phyloP scores from a whole-genome alignment of 2,888 invertebrate species.

The Perizoma affinitatum region DNA sequence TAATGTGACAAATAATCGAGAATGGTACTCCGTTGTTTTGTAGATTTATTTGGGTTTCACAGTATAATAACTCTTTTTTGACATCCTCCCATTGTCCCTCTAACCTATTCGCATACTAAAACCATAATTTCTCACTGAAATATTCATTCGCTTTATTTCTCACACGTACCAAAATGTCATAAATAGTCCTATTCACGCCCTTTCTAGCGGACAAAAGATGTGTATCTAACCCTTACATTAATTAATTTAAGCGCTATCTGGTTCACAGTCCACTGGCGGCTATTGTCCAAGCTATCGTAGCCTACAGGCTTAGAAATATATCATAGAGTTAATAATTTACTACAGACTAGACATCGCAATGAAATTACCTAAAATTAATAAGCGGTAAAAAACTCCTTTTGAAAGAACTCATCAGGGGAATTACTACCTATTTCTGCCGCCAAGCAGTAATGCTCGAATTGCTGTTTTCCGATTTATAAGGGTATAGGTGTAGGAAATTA shows the following conservation, averaged over 20 bases:
- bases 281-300: conserved; percentile 54
- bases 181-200: conserved; percentile 37
- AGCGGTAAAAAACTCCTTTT: no score
- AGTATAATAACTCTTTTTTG: not conserved
- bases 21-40: not conserved
- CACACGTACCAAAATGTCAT: conserved; percentile 34
- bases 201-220: conserved; percentile 41
- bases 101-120: conserved; percentile 14
- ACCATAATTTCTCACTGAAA: conserved; percentile 21
- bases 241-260: conserved; percentile 62
- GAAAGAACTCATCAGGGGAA: no score
- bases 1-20: no score
- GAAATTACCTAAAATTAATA: no score
- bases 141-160: conserved; percentile 20
- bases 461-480: no score
- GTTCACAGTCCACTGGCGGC: conserved; percentile 56
- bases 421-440: no score
- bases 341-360: not conserved
- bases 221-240: conserved; percentile 49
- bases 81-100: conserved; percentile 7
- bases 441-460: no score
- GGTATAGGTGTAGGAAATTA: no score
- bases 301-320: conserved; percentile 33
- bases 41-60: not conserved
- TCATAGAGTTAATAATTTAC: conserved; percentile 27